Base-by-base conservation (phyloP, 2,113 vertebrate species). In the Procavia capensis region DNA sequence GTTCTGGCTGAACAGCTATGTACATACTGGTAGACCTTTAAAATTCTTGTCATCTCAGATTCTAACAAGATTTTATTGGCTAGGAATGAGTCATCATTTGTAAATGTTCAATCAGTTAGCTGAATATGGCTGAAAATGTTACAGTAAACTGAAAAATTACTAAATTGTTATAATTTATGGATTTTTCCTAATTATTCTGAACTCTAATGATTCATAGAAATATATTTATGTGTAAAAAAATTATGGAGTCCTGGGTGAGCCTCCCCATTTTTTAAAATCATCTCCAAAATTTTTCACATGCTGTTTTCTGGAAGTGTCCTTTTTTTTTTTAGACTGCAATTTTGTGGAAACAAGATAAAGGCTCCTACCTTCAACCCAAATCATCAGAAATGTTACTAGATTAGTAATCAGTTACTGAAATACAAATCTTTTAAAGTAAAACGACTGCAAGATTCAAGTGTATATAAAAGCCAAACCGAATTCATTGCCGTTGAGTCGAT, bases 321-420 rank as follows among this genome's bases (percentile, higher is more conserved):
- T 6, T 88, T 34, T 90, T 82, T 24, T 81, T 88, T 78, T 9
- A 50, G 76, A 4, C 80, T 79, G 20, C 24, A 88, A 50, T 50
- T 91, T 64, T 54, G 5, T 83, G 78, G 57, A 94, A n/a, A 68
- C 22, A 74, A 74, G 92, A 68, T 54, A 22, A 81, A 74, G 7
- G 17, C 36, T 57, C 41, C 81, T 20, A 63, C 14, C 78, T 91
- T 79, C 39, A 83, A 72, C 29, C 2, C 54, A 86, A 72, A 83
- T 50, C 54, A n/a, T 68, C 9, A 57, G 3, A 74, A 78, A 59
- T 47, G 22, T 83, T 75, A 79, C 50, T 20, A 43, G 31, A 24
- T 95, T 61, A 93, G 4, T n/a, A 76, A 74, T 41, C 66, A 84
- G 64, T 6, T 34, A 54, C 50, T 68, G n/a, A 95, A 91, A 82